These are phyloP conservation scores for Chloebia gouldiae DNA, from an alignment of 2,113 vertebrate species.

Conservation along the genomic window DNA sequence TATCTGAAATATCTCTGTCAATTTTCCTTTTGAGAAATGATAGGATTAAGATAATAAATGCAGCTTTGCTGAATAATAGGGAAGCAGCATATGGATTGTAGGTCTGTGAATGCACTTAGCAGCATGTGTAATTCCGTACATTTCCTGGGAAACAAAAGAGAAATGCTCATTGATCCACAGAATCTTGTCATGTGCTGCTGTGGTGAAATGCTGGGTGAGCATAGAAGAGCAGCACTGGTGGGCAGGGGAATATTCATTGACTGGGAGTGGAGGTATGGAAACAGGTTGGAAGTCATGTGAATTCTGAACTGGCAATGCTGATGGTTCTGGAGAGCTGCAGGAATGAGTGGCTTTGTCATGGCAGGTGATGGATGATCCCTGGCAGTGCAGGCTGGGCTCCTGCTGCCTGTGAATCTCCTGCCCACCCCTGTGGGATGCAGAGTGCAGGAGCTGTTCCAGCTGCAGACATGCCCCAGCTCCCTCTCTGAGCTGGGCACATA, in stretches of 20 bases:
- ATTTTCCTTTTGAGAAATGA: neutral
- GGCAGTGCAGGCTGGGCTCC: neutral
- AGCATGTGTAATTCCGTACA: neutral
- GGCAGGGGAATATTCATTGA: neutral
- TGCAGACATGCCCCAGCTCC: neutral
- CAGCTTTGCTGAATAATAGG: neutral
- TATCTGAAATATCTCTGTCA: neutral
- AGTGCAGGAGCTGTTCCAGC: neutral
- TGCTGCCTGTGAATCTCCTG: neutral
- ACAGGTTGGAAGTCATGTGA: neutral
- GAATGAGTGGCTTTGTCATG: neutral
- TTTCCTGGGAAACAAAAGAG: neutral
- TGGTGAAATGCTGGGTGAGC: neutral
- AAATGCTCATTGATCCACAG: neutral
- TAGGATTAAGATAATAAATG: neutral
- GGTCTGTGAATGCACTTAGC: neutral
- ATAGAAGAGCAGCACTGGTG: neutral
- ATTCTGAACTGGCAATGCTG: neutral
- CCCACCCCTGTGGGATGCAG: fast-evolving
- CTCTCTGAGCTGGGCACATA: neutral
- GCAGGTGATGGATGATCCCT: neutral
- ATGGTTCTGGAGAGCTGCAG: neutral
- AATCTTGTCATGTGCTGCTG: neutral
- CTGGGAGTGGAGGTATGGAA: neutral
- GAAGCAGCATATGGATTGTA: neutral